Conservation (phyloP, 1,140 invertebrate genomes). For the Pectinophora gossypiella region DNA sequence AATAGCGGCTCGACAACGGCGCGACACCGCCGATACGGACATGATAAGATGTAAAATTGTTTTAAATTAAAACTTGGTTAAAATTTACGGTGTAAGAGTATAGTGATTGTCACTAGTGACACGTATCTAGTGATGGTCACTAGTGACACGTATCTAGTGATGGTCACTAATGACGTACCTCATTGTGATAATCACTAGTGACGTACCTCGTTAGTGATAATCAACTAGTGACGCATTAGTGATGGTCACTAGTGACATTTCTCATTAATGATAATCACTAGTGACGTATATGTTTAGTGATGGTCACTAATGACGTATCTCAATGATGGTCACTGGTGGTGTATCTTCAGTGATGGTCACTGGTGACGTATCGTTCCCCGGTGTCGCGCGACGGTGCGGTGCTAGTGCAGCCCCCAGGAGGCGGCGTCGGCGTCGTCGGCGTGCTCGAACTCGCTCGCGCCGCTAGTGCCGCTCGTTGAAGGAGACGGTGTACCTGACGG, state of each 20-base stretch:
- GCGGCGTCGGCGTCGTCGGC: slow-evolving; percentile 1
- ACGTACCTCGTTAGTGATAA: no score
- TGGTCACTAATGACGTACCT: no score
- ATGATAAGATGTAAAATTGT: no score
- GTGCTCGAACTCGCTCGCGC: slow-evolving; percentile 18
- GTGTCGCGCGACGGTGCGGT: no score
- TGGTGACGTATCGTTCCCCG: neutral
- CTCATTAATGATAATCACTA: neutral
- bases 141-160: no score
- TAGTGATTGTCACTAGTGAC: no score
- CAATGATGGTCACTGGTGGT: neutral
- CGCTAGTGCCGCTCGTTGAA: slow-evolving; percentile 28
- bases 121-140: no score
- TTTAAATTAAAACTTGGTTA: no score
- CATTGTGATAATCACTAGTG: no score
- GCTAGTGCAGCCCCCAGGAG: neutral
- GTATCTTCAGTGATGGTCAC: neutral
- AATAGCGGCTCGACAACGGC: slow-evolving; percentile 51
- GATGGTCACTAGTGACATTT: neutral
- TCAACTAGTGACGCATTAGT: no score
- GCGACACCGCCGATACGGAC: no score
- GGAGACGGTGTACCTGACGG: slow-evolving; percentile 31
- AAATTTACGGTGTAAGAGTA: no score
- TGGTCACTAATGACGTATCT: neutral
- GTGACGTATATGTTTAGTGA: neutral